A percentile compares a stretch with the other conserved stretches of the same genome.
Evolutionary conservation across 2,797 vertebrate species (phyloP).

Genomic region (Monodelphis domestica): DNA sequence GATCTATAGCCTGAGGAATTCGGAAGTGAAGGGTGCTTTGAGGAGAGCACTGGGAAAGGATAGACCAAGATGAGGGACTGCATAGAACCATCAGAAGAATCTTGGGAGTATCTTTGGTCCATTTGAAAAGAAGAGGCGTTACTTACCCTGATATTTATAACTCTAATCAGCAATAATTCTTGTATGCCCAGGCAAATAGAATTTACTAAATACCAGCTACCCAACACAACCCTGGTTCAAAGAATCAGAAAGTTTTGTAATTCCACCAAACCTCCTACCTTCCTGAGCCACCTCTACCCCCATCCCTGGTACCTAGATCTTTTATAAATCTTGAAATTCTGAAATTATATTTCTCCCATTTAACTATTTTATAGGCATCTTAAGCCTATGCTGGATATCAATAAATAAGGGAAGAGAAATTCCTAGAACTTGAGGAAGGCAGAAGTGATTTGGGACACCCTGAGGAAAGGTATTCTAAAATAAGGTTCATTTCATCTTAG

Average conservation of each 20-base stretch:
- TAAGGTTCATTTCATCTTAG: neutral
- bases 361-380: neutral
- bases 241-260: neutral
- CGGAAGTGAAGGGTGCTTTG: constrained; percentile 51
- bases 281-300: fast-evolving
- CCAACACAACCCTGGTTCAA: neutral
- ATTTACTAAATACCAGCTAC: neutral
- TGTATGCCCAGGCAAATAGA: neutral
- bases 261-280: too few relatives aligned
- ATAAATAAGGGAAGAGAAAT: neutral
- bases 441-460: neutral
- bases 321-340: neutral
- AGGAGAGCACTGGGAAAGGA: constrained; percentile 6
- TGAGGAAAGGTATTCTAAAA: neutral
- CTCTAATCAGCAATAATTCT: neutral
- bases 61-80: neutral
- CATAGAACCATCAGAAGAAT: neutral
- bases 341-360: neutral
- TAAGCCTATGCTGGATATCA: neutral
- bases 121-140: neutral
- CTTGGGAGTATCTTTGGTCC: neutral
- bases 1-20: constrained; percentile 60
- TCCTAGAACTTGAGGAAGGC: neutral
- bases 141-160: neutral
- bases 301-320: neutral